phyloP scores from a whole-genome alignment of 1,140 invertebrate genomes.

The Spodoptera frugiperda region DNA sequence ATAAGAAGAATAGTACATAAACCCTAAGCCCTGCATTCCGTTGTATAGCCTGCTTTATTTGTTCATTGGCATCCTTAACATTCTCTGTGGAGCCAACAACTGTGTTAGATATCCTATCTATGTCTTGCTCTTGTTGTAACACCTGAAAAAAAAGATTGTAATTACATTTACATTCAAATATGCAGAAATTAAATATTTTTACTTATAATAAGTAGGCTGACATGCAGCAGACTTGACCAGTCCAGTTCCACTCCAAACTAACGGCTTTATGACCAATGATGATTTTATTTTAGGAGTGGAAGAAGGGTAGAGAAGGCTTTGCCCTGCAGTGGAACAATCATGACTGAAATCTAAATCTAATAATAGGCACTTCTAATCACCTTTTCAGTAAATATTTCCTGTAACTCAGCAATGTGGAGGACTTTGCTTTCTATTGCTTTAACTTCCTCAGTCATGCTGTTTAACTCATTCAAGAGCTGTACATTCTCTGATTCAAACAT shows the following conservation, averaged over 20 bases:
- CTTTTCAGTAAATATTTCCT: slow-evolving; percentile 98
- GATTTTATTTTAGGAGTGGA: no score
- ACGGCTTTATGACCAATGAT: no score
- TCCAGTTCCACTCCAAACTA: no score
- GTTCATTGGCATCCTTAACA: slow-evolving; percentile 98
- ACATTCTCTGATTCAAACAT: slow-evolving; percentile 95
- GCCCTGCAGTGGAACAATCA: no score
- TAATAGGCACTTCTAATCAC: slow-evolving; percentile 87
- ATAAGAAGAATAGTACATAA: slow-evolving; percentile 97
- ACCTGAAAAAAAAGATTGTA: slow-evolving; percentile 74
- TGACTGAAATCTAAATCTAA: no score
- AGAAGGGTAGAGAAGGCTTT: no score
- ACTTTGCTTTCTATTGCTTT: slow-evolving; percentile 97
- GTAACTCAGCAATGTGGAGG: slow-evolving; percentile 97
- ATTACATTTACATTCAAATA: not conserved
- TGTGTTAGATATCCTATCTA: slow-evolving; percentile 95
- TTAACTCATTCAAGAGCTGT: slow-evolving; percentile 94
- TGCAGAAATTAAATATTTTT: not conserved
- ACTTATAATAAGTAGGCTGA: not conserved
- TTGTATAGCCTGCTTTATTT: slow-evolving; percentile 98
- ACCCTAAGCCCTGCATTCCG: slow-evolving; percentile 97
- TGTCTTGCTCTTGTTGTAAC: slow-evolving; percentile 96
- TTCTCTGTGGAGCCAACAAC: slow-evolving; percentile 97
- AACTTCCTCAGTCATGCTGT: slow-evolving; percentile 92
- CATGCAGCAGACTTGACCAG: no score